Conservation (phyloP, 92 coral and sea anemone species). For the Bergia puertoricense region DNA sequence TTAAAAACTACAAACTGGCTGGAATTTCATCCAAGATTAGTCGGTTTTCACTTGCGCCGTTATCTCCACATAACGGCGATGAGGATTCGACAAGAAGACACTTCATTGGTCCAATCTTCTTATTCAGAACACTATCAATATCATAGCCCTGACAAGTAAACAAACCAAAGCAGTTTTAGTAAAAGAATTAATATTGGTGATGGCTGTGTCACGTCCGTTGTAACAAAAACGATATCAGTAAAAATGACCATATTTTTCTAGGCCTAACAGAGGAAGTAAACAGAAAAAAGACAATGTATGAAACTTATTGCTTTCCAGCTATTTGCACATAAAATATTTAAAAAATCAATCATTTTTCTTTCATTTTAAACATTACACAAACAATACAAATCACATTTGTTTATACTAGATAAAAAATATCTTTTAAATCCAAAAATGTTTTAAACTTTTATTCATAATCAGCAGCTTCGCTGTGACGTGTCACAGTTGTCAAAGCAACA, state of each 20-base stretch:
- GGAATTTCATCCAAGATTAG: conserved; percentile 23
- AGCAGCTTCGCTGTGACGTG: no score
- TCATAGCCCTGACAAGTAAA: conserved; percentile 40
- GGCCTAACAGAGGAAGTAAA: background rate
- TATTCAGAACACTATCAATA: conserved; percentile 31
- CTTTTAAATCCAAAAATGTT: no score
- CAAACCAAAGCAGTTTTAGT: background rate
- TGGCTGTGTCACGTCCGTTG: background rate
- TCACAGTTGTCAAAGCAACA: background rate
- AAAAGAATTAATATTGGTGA: background rate
- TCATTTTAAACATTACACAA: no score
- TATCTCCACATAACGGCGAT: background rate
- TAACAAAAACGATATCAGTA: background rate
- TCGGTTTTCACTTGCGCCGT: background rate
- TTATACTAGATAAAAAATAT: no score
- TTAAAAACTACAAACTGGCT: background rate
- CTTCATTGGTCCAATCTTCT: conserved; percentile 11
- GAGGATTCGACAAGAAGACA: conserved; percentile 27
- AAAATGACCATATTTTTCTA: no score
- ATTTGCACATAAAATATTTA: no score
- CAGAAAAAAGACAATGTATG: background rate
- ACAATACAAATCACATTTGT: no score
- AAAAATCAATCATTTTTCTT: no score
- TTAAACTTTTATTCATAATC: no score
- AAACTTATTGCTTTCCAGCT: background rate